These are phyloP conservation scores for Xanthorhoe designata DNA, from an alignment of 2,888 invertebrate species.

Conservation along the genomic window DNA sequence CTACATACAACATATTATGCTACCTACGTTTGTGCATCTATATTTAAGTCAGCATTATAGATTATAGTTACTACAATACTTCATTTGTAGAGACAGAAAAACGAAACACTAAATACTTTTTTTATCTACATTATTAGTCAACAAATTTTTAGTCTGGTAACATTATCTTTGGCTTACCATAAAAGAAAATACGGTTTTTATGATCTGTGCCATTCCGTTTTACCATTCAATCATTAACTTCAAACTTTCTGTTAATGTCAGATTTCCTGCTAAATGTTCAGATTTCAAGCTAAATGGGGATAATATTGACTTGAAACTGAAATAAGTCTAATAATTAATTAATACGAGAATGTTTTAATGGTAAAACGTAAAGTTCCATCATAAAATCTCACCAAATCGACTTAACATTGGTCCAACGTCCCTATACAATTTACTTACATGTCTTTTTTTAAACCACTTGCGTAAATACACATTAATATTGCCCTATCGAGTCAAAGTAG, in stretches of 20 bases:
- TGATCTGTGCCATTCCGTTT: conserved; percentile 22
- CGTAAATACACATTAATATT: conserved; percentile 34
- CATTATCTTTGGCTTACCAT: conserved; percentile 43
- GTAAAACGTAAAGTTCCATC: conserved; percentile 24
- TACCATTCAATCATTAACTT: conserved; percentile 19
- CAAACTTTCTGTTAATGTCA: background rate
- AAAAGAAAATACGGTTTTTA: conserved; percentile 31
- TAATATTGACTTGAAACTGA: no score
- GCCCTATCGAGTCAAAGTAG: conserved; percentile 27
- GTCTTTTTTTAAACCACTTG: conserved; percentile 69
- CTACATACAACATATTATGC: conserved; percentile 30
- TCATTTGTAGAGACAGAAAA: conserved; percentile 37
- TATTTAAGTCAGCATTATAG: conserved; percentile 40
- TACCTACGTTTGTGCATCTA: conserved; percentile 44
- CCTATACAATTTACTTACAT: conserved; percentile 71
- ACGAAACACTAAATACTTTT: conserved; percentile 33
- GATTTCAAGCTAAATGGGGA: no score
- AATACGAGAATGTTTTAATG: conserved; percentile 6
- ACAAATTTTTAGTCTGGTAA: conserved; percentile 40
- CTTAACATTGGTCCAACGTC: conserved; percentile 77
- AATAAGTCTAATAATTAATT: background rate
- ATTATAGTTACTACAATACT: conserved; percentile 36
- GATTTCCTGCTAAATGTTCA: background rate
- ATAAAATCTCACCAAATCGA: conserved; percentile 53
- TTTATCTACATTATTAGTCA: conserved; percentile 39